Percentiles rank a stretch among this genome's conserved stretches.
These are phyloP conservation scores for Andricus grossulariae DNA, from an alignment of 1,140 invertebrate genomes.

Conservation along the genomic window DNA sequence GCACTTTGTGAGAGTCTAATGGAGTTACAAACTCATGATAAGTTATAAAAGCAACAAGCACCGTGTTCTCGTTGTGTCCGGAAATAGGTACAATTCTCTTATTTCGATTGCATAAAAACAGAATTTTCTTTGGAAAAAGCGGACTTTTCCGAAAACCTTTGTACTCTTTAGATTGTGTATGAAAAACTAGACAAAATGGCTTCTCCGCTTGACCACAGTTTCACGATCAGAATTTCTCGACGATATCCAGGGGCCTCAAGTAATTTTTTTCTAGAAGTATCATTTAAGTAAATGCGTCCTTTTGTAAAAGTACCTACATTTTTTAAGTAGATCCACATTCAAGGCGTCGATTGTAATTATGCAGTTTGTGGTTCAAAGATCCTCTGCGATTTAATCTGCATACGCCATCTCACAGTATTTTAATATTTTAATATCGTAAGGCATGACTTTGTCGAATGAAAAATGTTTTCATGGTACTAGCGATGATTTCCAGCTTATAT, in stretches of 20 bases:
- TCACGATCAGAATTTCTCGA: no score
- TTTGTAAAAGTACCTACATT: conserved; percentile 22
- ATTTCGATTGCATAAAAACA: no score
- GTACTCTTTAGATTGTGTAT: no score
- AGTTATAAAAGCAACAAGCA: no score
- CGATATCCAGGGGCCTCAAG: not conserved
- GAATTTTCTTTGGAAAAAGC: no score
- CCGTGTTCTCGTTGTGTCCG: no score
- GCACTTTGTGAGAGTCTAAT: no score
- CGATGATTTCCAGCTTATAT: not conserved
- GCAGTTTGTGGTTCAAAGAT: conserved; percentile 5
- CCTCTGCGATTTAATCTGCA: conserved; percentile 54
- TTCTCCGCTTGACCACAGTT: no score
- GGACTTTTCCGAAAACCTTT: no score
- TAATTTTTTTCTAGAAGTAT: not conserved
- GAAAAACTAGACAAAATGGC: no score
- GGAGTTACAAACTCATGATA: no score
- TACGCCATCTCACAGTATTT: conserved; percentile 63
- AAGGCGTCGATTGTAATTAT: conserved; percentile 12
- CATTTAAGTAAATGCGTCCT: conserved; percentile 21
- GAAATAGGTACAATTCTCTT: no score
- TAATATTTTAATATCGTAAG: conserved; percentile 61
- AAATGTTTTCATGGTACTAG: conserved; percentile 42
- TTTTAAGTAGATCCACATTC: not conserved
- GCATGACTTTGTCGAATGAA: conserved; percentile 49